Percentiles rank a stretch among this genome's conserved stretches.
These are phyloP conservation scores for Pseudachorutes palmiensis DNA, from an alignment of 1,140 invertebrate species.

Conservation along the genomic window DNA sequence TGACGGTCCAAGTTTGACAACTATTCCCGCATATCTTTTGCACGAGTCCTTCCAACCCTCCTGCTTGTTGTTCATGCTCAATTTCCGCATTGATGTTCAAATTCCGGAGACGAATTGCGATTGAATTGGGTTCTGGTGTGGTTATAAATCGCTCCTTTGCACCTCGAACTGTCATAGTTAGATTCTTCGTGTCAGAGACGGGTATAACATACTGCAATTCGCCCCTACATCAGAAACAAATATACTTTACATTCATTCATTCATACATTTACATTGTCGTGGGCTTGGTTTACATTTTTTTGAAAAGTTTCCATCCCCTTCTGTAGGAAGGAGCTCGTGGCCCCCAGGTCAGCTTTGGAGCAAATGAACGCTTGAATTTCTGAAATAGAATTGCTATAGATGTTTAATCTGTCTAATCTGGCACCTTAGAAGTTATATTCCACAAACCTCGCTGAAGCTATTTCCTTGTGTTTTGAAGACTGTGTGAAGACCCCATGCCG, in stretches of 20 bases:
- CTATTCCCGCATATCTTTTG: neutral
- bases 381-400: neutral
- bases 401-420: neutral
- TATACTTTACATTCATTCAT: neutral
- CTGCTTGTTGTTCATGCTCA: neutral
- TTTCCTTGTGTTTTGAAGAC: neutral
- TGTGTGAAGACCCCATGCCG: slow-evolving; percentile 4
- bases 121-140: neutral
- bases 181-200: neutral
- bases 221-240: neutral
- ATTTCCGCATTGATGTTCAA: neutral
- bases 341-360: neutral
- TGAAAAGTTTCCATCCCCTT: slow-evolving; percentile 1
- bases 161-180: neutral
- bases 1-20: neutral
- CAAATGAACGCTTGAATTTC: neutral
- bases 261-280: neutral
- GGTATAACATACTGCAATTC: neutral
- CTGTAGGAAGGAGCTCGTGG: neutral
- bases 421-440: neutral
- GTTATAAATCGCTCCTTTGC: neutral
- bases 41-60: neutral
- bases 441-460: neutral
- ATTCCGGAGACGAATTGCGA: neutral
- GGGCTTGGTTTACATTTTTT: neutral